Percentiles rank a stretch among this genome's conserved stretches.
Evolutionary conservation across 2,797 vertebrate species (phyloP).

Genomic region (Myotis daubentonii): DNA sequence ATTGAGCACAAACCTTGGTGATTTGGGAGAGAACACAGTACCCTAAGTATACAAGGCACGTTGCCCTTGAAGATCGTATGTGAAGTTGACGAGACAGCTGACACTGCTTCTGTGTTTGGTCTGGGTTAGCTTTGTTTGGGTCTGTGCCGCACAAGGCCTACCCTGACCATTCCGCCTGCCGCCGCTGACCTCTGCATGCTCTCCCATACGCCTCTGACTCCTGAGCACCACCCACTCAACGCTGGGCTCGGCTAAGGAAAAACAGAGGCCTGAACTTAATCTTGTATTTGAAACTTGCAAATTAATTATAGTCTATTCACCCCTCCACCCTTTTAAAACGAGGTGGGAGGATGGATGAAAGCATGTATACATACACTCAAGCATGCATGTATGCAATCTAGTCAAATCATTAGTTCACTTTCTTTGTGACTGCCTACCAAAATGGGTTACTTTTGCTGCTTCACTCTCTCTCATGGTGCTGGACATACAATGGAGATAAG

Average conservation of each 20-base stretch:
- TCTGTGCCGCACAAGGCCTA: slow-evolving; percentile 43
- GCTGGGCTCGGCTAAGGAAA: background rate
- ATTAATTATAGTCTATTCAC: background rate
- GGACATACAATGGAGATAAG: slow-evolving; percentile 34
- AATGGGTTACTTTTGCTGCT: background rate
- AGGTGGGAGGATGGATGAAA: background rate
- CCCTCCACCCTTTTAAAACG: background rate
- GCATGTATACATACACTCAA: rapidly evolving
- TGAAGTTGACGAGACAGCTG: background rate
- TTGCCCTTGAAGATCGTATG: slow-evolving; percentile 66
- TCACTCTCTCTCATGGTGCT: background rate
- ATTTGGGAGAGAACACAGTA: background rate
- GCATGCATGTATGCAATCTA: background rate
- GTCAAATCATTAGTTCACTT: background rate
- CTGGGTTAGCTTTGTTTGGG: slow-evolving; percentile 77
- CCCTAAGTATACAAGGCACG: background rate
- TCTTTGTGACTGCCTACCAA: background rate
- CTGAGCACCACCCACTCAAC: background rate
- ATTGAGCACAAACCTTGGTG: slow-evolving; percentile 14
- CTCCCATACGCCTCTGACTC: background rate
- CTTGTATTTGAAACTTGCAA: background rate
- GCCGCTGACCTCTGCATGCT: background rate
- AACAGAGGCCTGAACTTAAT: background rate
- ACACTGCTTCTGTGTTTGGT: slow-evolving; percentile 74
- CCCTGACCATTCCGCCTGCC: background rate